Evolutionary conservation across 2,888 invertebrate species (phyloP), one percentile per base, ranked within the genome.

Genomic region (Neoitamus cyanurus): DNA sequence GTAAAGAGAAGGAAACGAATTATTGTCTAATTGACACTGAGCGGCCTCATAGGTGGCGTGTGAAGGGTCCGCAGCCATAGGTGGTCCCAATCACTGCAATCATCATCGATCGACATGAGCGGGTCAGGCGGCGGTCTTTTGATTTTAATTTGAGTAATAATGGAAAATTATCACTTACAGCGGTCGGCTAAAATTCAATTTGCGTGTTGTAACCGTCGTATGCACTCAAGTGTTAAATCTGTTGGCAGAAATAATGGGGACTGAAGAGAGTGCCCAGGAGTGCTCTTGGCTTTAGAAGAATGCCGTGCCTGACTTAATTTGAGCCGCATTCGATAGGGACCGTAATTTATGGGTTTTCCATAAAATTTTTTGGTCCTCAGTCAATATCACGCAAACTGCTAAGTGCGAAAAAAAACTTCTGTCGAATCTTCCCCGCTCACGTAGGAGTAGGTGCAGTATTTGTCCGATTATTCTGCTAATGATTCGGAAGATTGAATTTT

Each of bases 131-230:
- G n/a, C 68, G 25, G 28, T 37, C 36, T 82, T 82, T 82, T 42
- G 28, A 82, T 82, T 69, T 37, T 69, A 82, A 82, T 82, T 82
- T 82, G 15, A 69, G 82, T 82, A 69, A 82, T 82, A 69, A 82
- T 34, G 13, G 82, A 37, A 68, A 68, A 82, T 82, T 82, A 82
- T 82, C 82, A 82, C 37, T 37, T 82, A 58, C 48, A 34, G 42
- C 58, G 5, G 34, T 48, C 58, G 78, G 1, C 48, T 58, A 58
- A 78, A 78, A 78, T 78, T 78, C 48, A 78, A 78, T 78, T 78
- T 78, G 48, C 78, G 78, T 48, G 78, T 25, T 70, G 25, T 58
- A 58, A 15, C 9, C 58, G 25, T 34, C 48, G 30, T 31, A 37
- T 46, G 30, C 31, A 58, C 7, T 58, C 78, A 31, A 15, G 13